A percentile compares a stretch with the other conserved stretches of the same genome.
These are phyloP conservation scores for Oxycera nigricornis DNA, from an alignment of 2,888 invertebrate species.

Conservation along the genomic window DNA sequence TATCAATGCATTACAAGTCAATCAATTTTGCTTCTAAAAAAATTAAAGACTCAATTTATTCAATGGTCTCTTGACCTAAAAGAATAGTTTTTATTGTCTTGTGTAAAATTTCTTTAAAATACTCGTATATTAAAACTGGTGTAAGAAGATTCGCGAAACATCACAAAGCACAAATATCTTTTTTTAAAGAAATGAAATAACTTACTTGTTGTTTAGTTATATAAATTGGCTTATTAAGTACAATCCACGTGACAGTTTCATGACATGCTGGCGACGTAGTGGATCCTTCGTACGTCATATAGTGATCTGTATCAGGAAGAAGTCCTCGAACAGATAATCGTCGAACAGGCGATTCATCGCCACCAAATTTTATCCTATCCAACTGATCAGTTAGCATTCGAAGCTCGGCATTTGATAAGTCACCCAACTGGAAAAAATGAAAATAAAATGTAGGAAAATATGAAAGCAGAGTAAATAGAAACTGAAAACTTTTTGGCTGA, in stretches of 20 bases:
- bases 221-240: conserved; percentile 97
- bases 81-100: too few relatives aligned
- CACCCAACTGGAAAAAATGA: conserved; percentile 64
- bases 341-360: conserved; percentile 84
- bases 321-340: conserved; percentile 86
- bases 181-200: conserved; percentile 35
- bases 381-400: conserved; percentile 90
- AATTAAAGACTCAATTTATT: too few relatives aligned
- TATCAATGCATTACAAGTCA: too few relatives aligned
- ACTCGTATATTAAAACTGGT: too few relatives aligned
- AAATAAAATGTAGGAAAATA: too few relatives aligned
- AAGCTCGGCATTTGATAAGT: conserved; percentile 89
- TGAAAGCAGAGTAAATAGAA: too few relatives aligned
- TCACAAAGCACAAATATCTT: too few relatives aligned
- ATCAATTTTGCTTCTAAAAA: too few relatives aligned
- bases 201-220: conserved; percentile 95
- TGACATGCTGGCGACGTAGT: conserved; percentile 97
- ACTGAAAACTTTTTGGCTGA: too few relatives aligned
- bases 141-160: too few relatives aligned
- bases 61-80: too few relatives aligned
- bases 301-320: conserved; percentile 91
- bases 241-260: conserved; percentile 98
- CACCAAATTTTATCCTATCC: conserved; percentile 90
- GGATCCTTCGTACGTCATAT: conserved; percentile 98
- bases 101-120: too few relatives aligned